Percentiles rank a stretch among this genome's conserved stretches.
Conservation (phyloP, 2,888 invertebrate species). For the Tenthredo notha region DNA sequence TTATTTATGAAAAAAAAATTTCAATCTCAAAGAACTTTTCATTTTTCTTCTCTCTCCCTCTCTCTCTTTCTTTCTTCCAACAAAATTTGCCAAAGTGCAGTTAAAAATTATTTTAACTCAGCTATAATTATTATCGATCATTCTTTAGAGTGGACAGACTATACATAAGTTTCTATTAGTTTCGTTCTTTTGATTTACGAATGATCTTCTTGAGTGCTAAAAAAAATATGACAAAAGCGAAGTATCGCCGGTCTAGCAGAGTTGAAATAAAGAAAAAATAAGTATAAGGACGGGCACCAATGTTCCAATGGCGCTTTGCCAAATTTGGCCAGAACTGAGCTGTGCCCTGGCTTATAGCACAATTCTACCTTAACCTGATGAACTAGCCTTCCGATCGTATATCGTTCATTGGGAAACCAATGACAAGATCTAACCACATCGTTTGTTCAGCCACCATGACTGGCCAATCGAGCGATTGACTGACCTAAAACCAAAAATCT, state of each 20-base stretch:
- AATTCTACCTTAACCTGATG: not conserved
- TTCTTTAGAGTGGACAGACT: not conserved
- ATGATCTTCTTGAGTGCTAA: not conserved
- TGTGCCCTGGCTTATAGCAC: slow-evolving; percentile 6
- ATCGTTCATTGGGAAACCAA: slow-evolving; percentile 47
- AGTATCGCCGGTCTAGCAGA: not conserved
- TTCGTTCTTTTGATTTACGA: not conserved
- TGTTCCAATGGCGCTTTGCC: slow-evolving; percentile 34
- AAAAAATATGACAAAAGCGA: not conserved
- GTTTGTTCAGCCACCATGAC: slow-evolving; percentile 58
- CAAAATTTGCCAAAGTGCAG: too few species aligned
- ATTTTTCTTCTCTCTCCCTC: too few species aligned
- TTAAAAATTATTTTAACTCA: not conserved
- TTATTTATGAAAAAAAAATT: not conserved
- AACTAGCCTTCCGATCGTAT: slow-evolving; percentile 42
- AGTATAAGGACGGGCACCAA: not conserved
- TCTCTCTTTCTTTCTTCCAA: too few species aligned
- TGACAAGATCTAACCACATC: slow-evolving; percentile 60
- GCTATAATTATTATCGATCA: not conserved
- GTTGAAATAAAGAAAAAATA: not conserved
- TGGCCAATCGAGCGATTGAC: slow-evolving; percentile 43
- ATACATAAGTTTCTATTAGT: not conserved
- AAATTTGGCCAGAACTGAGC: slow-evolving; percentile 43
- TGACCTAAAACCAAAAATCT: slow-evolving; percentile 23
- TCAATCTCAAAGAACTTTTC: too few species aligned